Conservation (phyloP, 2,888 invertebrate genomes). For the Zhuqinia jingwanae region DNA sequence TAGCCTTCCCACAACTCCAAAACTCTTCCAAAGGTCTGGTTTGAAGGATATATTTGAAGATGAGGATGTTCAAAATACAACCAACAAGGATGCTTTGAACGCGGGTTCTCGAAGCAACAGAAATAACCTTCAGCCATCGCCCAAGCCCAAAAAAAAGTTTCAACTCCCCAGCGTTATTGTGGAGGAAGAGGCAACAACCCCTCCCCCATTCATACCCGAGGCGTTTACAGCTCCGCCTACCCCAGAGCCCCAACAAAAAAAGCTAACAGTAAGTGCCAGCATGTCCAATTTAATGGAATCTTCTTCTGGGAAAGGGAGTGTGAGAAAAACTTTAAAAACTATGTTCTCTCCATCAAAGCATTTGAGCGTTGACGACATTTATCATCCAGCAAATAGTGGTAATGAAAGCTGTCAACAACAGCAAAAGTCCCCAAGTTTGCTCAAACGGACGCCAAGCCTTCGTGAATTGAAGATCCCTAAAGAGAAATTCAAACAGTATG, state of each 20-base stretch:
- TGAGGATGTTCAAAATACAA: background rate
- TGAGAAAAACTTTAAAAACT: slow-evolving; percentile 43
- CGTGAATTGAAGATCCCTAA: slow-evolving; percentile 61
- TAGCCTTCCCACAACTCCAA: slow-evolving; percentile 53
- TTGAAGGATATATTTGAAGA: slow-evolving; percentile 22
- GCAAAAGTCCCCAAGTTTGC: background rate
- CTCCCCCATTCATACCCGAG: background rate
- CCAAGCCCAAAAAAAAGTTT: slow-evolving; percentile 37
- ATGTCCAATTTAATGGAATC: slow-evolving; percentile 58
- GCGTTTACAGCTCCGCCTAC: slow-evolving; percentile 20
- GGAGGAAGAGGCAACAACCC: slow-evolving; percentile 32
- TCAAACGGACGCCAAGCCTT: slow-evolving; percentile 28
- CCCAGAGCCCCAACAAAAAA: slow-evolving; percentile 37
- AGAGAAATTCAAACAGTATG: slow-evolving; percentile 58
- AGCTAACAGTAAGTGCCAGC: slow-evolving; percentile 47
- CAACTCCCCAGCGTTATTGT: slow-evolving; percentile 56
- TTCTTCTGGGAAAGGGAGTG: slow-evolving; percentile 42
- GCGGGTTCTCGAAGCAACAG: background rate
- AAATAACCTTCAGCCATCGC: background rate
- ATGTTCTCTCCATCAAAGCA: slow-evolving; percentile 61
- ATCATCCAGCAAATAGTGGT: background rate
- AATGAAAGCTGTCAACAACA: background rate
- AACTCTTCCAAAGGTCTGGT: background rate
- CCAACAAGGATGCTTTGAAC: background rate
- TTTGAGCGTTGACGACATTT: slow-evolving; percentile 56